phyloP scores from a whole-genome alignment of 1,140 invertebrate genomes.

The Scaptomyza montana region DNA sequence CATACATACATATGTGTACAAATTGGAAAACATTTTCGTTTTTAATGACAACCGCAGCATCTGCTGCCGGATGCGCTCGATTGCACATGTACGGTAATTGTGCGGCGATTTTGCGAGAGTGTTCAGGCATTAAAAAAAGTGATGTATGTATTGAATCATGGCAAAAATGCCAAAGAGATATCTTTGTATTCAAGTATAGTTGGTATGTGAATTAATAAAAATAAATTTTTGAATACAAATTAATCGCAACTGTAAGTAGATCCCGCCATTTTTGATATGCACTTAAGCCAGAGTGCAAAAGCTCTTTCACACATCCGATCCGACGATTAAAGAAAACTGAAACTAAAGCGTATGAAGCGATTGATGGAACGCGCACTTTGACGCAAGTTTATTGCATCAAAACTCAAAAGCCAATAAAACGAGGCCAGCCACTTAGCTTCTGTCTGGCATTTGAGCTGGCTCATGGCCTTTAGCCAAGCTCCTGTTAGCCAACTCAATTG shows the following conservation, averaged over 20 bases:
- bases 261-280: too few species aligned
- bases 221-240: too few species aligned
- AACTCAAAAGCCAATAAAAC: conserved; percentile 44
- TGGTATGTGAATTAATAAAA: background rate
- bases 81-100: conserved; percentile 48
- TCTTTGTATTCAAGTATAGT: background rate
- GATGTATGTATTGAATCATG: conserved; percentile 43
- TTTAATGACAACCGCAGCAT: conserved; percentile 70
- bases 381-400: conserved; percentile 42
- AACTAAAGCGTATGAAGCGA: conserved; percentile 9
- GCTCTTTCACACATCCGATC: background rate
- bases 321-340: background rate
- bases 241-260: too few species aligned
- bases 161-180: conserved; percentile 29
- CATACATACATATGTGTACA: conserved; percentile 14
- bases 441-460: conserved; percentile 5
- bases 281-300: background rate
- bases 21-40: conserved; percentile 56
- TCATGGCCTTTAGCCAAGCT: conserved; percentile 4
- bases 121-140: conserved; percentile 41
- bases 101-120: conserved; percentile 22
- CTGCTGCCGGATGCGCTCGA: conserved; percentile 70
- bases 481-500: conserved; percentile 43
- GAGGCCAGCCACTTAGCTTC: conserved; percentile 29
- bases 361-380: conserved; percentile 31